Base-by-base conservation (phyloP, 2,888 invertebrate species). In the Cinara cedri region DNA sequence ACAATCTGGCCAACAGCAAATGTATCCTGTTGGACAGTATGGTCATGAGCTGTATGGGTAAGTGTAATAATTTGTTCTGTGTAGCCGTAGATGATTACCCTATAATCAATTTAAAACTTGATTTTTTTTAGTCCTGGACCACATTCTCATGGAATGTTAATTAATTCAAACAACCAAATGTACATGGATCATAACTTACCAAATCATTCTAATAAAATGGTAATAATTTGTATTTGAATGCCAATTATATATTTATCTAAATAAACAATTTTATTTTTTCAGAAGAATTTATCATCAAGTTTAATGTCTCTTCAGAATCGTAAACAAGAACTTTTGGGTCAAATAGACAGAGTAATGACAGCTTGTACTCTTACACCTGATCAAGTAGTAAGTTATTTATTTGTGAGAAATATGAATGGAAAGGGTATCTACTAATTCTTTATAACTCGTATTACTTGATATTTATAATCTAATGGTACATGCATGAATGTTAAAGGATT, bases 321-420 rank as follows among this genome's bases (percentile, higher is more conserved):
- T 6, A 89, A 88, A 84, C 89, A 89, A 85, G 90, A 90, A 83
- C 89, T 91, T 70, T 86, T 90, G 34, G 87, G 87, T 81, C 89
- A 89, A 81, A 84, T 91, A 65, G 90, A 90, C 83, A 89, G 89
- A 83, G 89, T 90, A 13, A 88, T 89, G 14, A 88, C 89, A 0
- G 88, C 88, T 72, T 82, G 83, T 49, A 82, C 83, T 72, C 81
- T 83, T 44, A 82, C 83, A 16, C 82, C 82, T 55, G 83, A 83
- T 46, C 82, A 83, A 44, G 81, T 82, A 57, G 81, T 78, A 51
- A 4, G 72, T 72, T 68, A 1, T 60, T 26, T 3, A 49, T 24
- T 19, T 68, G 24, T 16, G 2, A 16, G 1, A 2, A 34, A 66
- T 46, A 3, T 9, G 14, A 10, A 13, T 21, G 8, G 19, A 24